phyloP scores from a whole-genome alignment of 1,140 invertebrate species.

The Bombus pascuorum region DNA sequence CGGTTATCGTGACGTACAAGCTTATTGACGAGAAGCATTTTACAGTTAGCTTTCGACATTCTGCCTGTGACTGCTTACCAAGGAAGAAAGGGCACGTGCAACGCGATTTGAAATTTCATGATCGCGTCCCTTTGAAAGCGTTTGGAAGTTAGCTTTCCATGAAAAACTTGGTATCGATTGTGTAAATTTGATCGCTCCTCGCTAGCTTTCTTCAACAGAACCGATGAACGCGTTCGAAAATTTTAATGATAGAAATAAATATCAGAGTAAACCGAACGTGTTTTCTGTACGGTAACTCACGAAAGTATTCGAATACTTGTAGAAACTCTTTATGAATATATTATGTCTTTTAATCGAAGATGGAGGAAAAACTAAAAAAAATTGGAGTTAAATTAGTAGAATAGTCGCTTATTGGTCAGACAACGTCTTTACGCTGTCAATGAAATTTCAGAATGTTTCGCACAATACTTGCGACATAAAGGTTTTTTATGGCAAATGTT shows the following conservation, averaged over 20 bases:
- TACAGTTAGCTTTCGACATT: constrained; percentile 21
- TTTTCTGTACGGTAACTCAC: neutral
- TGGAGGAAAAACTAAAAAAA: too few relatives aligned
- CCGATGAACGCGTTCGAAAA: neutral
- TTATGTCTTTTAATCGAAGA: too few relatives aligned
- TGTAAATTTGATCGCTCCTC: constrained; percentile 16
- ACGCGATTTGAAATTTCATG: constrained; percentile 39
- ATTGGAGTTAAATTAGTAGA: too few relatives aligned
- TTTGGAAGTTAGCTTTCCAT: constrained; percentile 13
- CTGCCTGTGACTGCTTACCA: constrained; percentile 8
- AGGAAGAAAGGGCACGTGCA: constrained; percentile 20
- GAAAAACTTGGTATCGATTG: constrained; percentile 1
- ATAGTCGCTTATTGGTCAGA: too few relatives aligned
- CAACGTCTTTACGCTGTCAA: too few relatives aligned
- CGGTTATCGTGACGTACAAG: neutral
- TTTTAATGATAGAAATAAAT: constrained; percentile 25
- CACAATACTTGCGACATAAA: too few relatives aligned
- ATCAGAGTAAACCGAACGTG: neutral
- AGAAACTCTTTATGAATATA: too few relatives aligned
- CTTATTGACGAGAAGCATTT: constrained; percentile 29
- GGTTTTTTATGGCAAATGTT: too few relatives aligned
- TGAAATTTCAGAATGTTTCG: too few relatives aligned
- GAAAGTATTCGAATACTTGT: too few relatives aligned
- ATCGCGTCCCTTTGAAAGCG: neutral
- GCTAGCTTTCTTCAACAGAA: neutral